phyloP scores from a whole-genome alignment of 1,140 invertebrate genomes.

The Drosophila ambigua region DNA sequence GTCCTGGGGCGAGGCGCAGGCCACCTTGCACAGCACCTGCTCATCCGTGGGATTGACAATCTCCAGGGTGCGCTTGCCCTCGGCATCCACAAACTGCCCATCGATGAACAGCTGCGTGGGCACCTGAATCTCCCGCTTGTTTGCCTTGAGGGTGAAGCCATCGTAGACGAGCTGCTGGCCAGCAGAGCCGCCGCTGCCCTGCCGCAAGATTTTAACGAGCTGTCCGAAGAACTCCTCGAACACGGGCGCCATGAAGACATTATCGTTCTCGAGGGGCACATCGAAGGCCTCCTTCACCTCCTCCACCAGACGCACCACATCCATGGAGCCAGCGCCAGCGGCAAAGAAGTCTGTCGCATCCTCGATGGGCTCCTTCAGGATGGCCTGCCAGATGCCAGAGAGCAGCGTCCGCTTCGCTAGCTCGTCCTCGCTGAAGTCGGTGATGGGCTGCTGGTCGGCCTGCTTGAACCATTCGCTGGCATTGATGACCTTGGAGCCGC shows the following conservation, averaged over 20 bases:
- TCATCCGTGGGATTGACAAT: conserved; percentile 95
- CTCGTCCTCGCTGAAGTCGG: conserved; percentile 92
- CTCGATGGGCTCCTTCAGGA: conserved; percentile 91
- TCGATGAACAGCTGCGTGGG: conserved; percentile 96
- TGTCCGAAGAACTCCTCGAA: conserved; percentile 91
- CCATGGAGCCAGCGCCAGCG: conserved; percentile 97
- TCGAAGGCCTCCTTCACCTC: conserved; percentile 94
- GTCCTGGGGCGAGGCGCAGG: conserved; percentile 91
- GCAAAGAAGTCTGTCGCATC: conserved; percentile 96
- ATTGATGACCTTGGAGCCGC: conserved; percentile 92
- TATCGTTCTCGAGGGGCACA: conserved; percentile 92
- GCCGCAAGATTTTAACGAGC: conserved; percentile 58
- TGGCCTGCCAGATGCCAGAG: conserved; percentile 92
- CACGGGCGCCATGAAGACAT: conserved; percentile 96
- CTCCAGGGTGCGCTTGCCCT: conserved; percentile 87
- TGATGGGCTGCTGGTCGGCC: conserved; percentile 84
- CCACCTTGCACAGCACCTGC: conserved; percentile 90
- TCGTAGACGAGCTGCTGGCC: conserved; percentile 87
- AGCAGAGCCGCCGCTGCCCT: conserved; percentile 43
- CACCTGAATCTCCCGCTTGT: conserved; percentile 93
- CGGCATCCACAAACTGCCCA: conserved; percentile 94
- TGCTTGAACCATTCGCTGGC: conserved; percentile 92
- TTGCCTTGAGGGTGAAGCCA: conserved; percentile 90
- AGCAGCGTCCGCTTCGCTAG: conserved; percentile 86
- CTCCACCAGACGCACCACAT: conserved; percentile 96